Percentiles rank a stretch among this genome's conserved stretches.
Conservation (phyloP, 2,113 vertebrate species). For the Peromyscus californicus region DNA sequence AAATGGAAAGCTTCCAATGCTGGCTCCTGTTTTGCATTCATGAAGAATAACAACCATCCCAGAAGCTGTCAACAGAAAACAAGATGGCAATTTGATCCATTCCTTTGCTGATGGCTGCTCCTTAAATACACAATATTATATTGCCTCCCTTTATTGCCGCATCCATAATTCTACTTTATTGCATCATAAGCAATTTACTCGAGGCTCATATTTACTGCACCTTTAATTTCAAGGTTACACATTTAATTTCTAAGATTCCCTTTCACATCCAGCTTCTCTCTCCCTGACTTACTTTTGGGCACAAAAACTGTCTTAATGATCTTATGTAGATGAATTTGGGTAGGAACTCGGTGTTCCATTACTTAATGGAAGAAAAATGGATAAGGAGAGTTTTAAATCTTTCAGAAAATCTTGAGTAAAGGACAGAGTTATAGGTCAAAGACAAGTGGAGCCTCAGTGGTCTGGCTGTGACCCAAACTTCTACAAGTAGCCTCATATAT, state of each 20-base stretch:
- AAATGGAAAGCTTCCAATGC: constrained; percentile 12
- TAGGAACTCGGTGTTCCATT: background rate
- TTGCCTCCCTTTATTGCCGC: constrained; percentile 68
- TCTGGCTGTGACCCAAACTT: background rate
- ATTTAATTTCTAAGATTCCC: constrained; percentile 65
- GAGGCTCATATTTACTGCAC: constrained; percentile 58
- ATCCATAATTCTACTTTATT: constrained; percentile 69
- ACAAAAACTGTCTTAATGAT: background rate
- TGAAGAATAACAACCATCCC: constrained; percentile 57
- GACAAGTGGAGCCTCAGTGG: background rate
- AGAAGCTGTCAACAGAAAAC: constrained; percentile 66
- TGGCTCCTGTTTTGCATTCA: constrained; percentile 76
- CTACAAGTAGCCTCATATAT: background rate
- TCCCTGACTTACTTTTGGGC: background rate
- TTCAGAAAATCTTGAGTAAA: background rate
- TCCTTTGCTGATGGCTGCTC: constrained; percentile 76
- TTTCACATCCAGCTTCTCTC: background rate
- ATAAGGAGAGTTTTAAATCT: constrained; percentile 4
- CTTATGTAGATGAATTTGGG: background rate
- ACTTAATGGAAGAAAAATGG: background rate
- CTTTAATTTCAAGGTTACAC: constrained; percentile 67
- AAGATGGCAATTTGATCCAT: constrained; percentile 72
- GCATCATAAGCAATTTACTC: constrained; percentile 67
- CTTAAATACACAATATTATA: constrained; percentile 74
- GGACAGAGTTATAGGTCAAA: background rate